Conservation (phyloP, 2,888 invertebrate genomes). For the Tipula vernalis region DNA sequence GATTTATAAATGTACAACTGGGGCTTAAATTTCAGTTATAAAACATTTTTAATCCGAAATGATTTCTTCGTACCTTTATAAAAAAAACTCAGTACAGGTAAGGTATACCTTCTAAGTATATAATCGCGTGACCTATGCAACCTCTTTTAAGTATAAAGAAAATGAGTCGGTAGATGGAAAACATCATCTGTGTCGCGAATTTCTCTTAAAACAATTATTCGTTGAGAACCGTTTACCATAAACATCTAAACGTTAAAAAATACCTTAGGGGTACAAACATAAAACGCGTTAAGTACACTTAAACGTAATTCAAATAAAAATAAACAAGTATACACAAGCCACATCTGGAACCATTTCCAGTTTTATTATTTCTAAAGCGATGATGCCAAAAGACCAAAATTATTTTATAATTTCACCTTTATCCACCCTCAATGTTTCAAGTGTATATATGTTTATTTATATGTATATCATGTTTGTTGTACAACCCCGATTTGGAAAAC, state of each 20-base stretch:
- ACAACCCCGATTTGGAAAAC: background rate
- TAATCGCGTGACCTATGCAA: background rate
- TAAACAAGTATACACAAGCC: background rate
- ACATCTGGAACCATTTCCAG: background rate
- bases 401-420: conserved; percentile 4
- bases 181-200: background rate
- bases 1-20: no score
- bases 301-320: background rate
- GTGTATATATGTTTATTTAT: background rate
- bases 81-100: no score
- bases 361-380: background rate
- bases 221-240: background rate
- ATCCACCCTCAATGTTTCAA: background rate
- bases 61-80: no score
- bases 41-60: no score
- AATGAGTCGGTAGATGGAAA: background rate
- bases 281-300: background rate
- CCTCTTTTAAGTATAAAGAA: background rate
- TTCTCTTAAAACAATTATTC: background rate
- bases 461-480: background rate
- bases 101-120: background rate
- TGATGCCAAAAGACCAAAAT: background rate
- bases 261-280: background rate
- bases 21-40: no score
- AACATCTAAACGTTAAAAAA: background rate